A percentile compares a stretch with the other conserved stretches of the same genome.
phyloP scores from a whole-genome alignment of 2,113 vertebrate species.

The Corythaixoides concolor region DNA sequence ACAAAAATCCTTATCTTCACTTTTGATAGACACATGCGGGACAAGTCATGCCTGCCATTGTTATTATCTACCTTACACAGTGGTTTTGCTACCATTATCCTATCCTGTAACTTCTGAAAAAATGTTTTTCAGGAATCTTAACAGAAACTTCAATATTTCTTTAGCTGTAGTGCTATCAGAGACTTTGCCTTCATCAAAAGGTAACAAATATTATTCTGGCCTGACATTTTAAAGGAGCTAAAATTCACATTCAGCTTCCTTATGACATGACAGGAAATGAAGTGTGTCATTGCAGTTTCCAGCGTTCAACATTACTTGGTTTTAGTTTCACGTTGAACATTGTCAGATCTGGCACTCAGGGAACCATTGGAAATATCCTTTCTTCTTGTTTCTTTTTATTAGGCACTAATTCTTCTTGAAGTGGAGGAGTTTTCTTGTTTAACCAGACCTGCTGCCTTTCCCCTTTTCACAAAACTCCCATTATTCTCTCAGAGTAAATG shows the following conservation, averaged over 20 bases:
- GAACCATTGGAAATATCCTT: neutral
- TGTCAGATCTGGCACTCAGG: neutral
- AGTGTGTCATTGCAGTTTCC: neutral
- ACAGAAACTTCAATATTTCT: neutral
- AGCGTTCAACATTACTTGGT: neutral
- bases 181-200: neutral
- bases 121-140: neutral
- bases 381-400: neutral
- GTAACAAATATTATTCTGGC: neutral
- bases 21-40: neutral
- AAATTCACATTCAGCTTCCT: neutral
- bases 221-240: neutral
- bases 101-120: neutral
- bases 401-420: neutral
- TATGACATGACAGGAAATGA: neutral
- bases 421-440: neutral
- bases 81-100: neutral
- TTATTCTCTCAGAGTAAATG: neutral
- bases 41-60: neutral
- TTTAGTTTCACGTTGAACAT: neutral
- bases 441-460: neutral
- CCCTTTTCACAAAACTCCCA: neutral
- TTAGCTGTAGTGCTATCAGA: neutral
- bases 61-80: neutral
- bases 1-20: neutral